Percentiles rank a stretch among this genome's conserved stretches.
Conservation (phyloP, 2,888 invertebrate species). For the Netelia inedita region DNA sequence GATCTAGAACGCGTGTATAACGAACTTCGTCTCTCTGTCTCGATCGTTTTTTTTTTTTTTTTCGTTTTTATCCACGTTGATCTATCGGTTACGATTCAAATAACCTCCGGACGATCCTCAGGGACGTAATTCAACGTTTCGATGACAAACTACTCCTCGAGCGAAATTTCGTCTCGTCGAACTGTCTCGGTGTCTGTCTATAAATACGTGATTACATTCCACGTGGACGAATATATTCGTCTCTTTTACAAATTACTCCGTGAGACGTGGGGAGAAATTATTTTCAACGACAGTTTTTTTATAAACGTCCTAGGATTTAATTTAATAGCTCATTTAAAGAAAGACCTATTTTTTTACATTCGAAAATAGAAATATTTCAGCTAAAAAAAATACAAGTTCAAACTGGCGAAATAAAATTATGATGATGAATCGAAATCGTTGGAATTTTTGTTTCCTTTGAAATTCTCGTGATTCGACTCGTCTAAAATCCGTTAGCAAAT, state of each 20-base stretch:
- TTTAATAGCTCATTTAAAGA: too few relatives aligned
- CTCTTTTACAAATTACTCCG: background rate
- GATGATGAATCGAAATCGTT: too few relatives aligned
- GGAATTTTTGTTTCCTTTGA: too few relatives aligned
- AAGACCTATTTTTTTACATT: too few relatives aligned
- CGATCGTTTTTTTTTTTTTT: slow-evolving; percentile 59
- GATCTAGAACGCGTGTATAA: slow-evolving; percentile 14
- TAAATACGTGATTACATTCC: slow-evolving; percentile 13
- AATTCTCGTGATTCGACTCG: too few relatives aligned
- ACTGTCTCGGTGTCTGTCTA: background rate
- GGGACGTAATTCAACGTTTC: background rate
- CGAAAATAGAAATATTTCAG: too few relatives aligned
- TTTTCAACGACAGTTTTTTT: background rate
- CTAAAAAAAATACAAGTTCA: too few relatives aligned
- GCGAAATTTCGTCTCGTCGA: background rate
- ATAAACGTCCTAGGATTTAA: too few relatives aligned
- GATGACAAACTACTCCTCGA: slow-evolving; percentile 20
- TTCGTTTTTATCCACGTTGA: slow-evolving; percentile 66
- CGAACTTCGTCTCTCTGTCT: slow-evolving; percentile 12
- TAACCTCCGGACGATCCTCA: slow-evolving; percentile 12
- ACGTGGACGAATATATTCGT: background rate
- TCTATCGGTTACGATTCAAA: slow-evolving; percentile 17
- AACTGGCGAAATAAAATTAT: too few relatives aligned
- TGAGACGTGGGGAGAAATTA: background rate
- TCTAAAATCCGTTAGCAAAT: too few relatives aligned